Conservation (phyloP, 2,888 invertebrate species). For the Lochmaea crataegi region DNA sequence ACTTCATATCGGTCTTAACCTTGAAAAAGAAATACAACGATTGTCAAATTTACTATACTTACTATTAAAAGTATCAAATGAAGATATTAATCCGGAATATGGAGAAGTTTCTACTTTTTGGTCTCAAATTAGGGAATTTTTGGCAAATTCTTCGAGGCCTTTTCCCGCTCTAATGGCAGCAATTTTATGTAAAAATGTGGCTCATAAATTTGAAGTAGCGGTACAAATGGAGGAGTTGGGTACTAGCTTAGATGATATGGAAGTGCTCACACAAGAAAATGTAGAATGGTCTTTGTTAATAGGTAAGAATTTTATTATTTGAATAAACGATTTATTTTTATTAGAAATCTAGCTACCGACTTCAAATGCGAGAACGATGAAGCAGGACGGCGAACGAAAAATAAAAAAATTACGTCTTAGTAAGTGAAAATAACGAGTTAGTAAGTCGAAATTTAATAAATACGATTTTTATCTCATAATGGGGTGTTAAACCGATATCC, state of each 20-base stretch:
- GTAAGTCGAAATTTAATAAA: no score
- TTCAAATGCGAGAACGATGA: no score
- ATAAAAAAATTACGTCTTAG: no score
- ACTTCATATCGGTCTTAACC: conserved; percentile 63
- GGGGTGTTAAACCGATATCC: no score
- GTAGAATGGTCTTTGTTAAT: conserved; percentile 89
- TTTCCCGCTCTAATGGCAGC: conserved; percentile 85
- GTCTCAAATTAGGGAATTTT: conserved; percentile 78
- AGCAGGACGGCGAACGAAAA: no score
- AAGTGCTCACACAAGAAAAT: conserved; percentile 81
- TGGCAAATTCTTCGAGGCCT: conserved; percentile 80
- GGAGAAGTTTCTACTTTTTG: conserved; percentile 85
- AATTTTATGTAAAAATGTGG: conserved; percentile 83
- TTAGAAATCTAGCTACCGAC: no score
- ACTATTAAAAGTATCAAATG: conserved; percentile 73
- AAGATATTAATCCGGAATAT: conserved; percentile 71
- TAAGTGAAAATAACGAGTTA: no score
- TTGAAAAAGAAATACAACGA: conserved; percentile 74
- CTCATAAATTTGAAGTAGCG: conserved; percentile 67
- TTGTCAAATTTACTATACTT: conserved; percentile 74
- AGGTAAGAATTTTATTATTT: conserved; percentile 61
- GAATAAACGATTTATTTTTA: background rate
- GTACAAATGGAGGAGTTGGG: conserved; percentile 58
- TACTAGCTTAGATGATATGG: conserved; percentile 62
- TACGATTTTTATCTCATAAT: no score